phyloP scores from a whole-genome alignment of 2,888 invertebrate genomes.

The Phyto melanocephala region DNA sequence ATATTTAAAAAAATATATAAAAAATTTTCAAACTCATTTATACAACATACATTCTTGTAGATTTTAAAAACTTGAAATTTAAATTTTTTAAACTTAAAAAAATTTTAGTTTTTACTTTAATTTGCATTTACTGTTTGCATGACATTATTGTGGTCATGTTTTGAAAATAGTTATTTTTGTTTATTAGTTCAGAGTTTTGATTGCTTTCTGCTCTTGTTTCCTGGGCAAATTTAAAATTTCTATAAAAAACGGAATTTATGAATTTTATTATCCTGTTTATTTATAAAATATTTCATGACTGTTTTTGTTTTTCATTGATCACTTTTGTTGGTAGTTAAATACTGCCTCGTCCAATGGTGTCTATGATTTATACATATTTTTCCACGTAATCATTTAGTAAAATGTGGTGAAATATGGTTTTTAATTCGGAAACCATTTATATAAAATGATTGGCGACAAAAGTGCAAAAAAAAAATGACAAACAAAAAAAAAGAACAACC shows the following conservation, averaged over 20 bases:
- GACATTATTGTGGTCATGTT: conserved; percentile 29
- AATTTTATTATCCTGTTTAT: conserved; percentile 46
- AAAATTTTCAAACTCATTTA: too few species aligned
- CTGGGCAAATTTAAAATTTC: conserved; percentile 26
- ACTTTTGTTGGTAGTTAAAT: not conserved
- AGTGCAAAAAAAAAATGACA: conserved; percentile 2
- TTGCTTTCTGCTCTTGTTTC: conserved; percentile 12
- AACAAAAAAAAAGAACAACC: not conserved
- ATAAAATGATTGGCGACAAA: conserved; percentile 58
- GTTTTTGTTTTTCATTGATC: conserved; percentile 7
- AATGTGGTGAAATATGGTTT: conserved; percentile 61
- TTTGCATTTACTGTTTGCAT: not conserved
- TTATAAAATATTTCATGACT: not conserved
- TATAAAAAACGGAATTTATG: conserved; percentile 28
- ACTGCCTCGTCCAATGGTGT: not conserved
- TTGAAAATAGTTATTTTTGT: conserved; percentile 38
- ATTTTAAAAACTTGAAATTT: too few species aligned
- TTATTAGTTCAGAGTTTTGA: conserved; percentile 51
- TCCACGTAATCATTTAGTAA: conserved; percentile 53
- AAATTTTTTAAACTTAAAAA: too few species aligned
- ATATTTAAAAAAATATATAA: too few species aligned
- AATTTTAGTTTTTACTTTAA: not conserved
- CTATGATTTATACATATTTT: conserved; percentile 51
- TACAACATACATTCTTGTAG: too few species aligned
- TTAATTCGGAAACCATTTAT: conserved; percentile 59